Conservation (phyloP, 2,113 vertebrate species). For the Ceuthmochares aereus region DNA sequence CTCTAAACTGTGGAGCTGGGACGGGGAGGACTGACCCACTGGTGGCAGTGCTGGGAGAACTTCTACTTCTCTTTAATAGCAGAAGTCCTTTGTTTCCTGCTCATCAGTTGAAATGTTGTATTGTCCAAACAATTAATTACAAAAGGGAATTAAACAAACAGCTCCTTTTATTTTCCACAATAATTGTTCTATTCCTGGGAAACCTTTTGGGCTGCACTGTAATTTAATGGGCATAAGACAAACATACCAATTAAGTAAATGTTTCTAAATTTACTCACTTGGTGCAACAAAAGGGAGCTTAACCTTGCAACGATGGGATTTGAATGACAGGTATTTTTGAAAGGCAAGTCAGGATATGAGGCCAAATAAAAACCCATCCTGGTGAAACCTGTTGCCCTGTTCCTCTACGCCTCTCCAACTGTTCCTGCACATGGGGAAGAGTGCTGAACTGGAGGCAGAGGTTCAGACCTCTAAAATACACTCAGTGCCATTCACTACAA, state of each 20-base stretch:
- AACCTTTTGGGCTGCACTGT: slow-evolving; percentile 32
- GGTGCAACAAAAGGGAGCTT: slow-evolving; percentile 53
- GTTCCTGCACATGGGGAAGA: neutral
- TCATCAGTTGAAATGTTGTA: neutral
- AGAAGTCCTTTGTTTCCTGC: slow-evolving; percentile 36
- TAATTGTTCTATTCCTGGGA: slow-evolving; percentile 55
- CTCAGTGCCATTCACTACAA: neutral
- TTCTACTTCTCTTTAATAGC: neutral
- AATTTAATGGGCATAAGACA: slow-evolving; percentile 70
- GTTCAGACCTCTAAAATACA: neutral
- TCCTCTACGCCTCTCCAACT: neutral
- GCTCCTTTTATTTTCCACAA: slow-evolving; percentile 47
- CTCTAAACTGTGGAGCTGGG: neutral
- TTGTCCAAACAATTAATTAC: slow-evolving; percentile 30
- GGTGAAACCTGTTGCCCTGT: neutral
- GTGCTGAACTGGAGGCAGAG: neutral
- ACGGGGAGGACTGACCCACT: neutral
- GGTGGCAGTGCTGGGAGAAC: neutral
- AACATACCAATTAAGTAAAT: slow-evolving; percentile 69
- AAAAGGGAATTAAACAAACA: slow-evolving; percentile 41
- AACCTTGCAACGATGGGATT: slow-evolving; percentile 68
- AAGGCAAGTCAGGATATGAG: slow-evolving; percentile 29
- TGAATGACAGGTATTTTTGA: slow-evolving; percentile 61
- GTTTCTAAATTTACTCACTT: slow-evolving; percentile 67
- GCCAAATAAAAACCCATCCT: slow-evolving; percentile 18